Base-by-base conservation (phyloP, 2,888 invertebrate species). In the Ametastegia equiseti region DNA sequence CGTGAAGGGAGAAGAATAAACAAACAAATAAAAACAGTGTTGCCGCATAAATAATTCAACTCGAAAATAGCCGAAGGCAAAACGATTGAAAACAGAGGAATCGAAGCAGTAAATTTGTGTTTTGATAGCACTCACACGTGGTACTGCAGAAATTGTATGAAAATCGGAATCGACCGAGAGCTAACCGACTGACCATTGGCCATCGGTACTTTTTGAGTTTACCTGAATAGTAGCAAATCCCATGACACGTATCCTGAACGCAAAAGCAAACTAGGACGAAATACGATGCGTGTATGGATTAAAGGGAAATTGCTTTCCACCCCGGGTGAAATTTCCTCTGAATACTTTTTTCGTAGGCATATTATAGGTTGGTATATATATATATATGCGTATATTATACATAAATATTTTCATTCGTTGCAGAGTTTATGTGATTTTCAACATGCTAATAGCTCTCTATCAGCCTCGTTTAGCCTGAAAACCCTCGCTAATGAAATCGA, bases 71-170 rank as follows among this genome's bases (percentile, higher is more conserved):
- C 73, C 36, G 47, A 11, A 81, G 57, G 54, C 63, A 82, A 82
- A 84, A 83, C 81, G 81, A 83, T 84, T 84, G 85, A 83, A 84
- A 81, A 82, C 82, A 82, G 81, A 80, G 80, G 83, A 84, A 84
- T 81, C 83, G 80, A 81, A 82, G 83, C 82, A 83, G 82, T 84
- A 84, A 83, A 86, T 86, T 84, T 83, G 83, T 84, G 83, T 85
- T 86, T 84, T 83, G 83, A 84, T 84, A 83, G 83, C 47, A 75
- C 71, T 57, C 77, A 54, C 45, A 82, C 30, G 77, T 73, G 71
- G 79, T 65, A 42, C 65, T 13, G n/a, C n/a, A n/a, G 77, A 79
- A 63, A 84, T 81, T 79, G 84, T 80, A 81, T 83, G n/a, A 80
- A 83, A 82, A 84, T 81, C 71, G 82, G 80, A 83, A 84, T 84